Evolutionary conservation across 2,888 invertebrate species (phyloP), one percentile per base, ranked within the genome.

Genomic region (Lasioglossum vierecki): DNA sequence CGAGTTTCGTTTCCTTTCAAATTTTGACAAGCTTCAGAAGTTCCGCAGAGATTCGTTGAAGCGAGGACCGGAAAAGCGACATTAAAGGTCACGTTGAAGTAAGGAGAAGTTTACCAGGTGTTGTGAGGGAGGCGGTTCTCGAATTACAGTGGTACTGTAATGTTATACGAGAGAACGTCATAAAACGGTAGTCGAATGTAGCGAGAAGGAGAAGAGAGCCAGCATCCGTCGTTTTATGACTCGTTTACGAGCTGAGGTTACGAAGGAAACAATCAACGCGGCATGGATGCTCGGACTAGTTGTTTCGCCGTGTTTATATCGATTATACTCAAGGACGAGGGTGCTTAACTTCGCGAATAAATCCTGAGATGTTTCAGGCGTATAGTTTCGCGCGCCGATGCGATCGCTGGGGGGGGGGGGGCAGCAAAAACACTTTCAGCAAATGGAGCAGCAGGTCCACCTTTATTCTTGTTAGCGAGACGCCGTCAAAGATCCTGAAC

Each of bases 201-300:
- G 1, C 26, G 30, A 6, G 63, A 15, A 15, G 60, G 26, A 63
- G 60, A 60, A 26, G 60, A 60, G 60, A 2, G 13, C 26, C 63
- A 0, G 30, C 66, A 35, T 66, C 66, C 66, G 35, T 30, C 11
- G 60, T 79, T 79, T 85, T 83, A 85, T 73, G 76, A 75, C 57
- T 77, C 70, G 80, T 86, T 88, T 86, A 88, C 89, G 85, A 85
- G 76, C 74, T 46, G 44, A 66, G 77, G 73, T 75, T 60, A 68
- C 75, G 76, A 82, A 82, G 76, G 81, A 88, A 87, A 88, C 85
- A 88, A 86, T 90, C 86, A 46, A 49, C 46, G 49, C 18, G 13
- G 46, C 74, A 68, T 76, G 35, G 53, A 35, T 68, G 6, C 41
- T n/a, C 57, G 46, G 26, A 44, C 26, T 15, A 63, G 63, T 63